Conservation (phyloP, 2,888 invertebrate genomes). For the Didymodactylos carnosus region DNA sequence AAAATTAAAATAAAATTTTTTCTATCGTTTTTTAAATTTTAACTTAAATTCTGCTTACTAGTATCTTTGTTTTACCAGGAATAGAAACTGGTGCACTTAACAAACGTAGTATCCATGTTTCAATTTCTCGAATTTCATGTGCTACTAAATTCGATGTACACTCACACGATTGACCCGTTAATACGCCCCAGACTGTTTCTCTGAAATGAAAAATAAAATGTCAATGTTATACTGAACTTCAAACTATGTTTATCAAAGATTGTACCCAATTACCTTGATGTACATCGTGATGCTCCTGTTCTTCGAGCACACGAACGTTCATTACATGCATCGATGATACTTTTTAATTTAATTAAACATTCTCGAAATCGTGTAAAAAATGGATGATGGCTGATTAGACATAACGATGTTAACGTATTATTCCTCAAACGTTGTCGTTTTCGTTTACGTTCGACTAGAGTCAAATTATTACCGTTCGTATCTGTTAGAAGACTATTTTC, state of each 20-base stretch:
- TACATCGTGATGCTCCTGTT: constrained; percentile 43
- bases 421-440: neutral
- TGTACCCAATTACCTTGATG: too few species aligned
- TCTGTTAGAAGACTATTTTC: neutral
- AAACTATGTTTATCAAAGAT: too few species aligned
- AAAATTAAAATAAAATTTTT: constrained; percentile 4
- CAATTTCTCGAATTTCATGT: constrained; percentile 88
- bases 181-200: constrained; percentile 84
- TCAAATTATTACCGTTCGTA: constrained; percentile 40
- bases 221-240: too few species aligned
- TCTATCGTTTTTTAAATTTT: neutral
- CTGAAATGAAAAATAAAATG: constrained; percentile 40
- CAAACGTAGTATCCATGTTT: constrained; percentile 89
- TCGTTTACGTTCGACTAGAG: neutral
- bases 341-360: constrained; percentile 80
- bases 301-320: constrained; percentile 54
- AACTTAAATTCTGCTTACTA: constrained; percentile 29
- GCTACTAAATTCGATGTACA: constrained; percentile 43
- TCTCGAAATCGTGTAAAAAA: constrained; percentile 96
- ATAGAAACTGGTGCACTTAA: constrained; percentile 92
- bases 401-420: constrained; percentile 82
- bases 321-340: constrained; percentile 89
- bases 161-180: constrained; percentile 44
- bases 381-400: constrained; percentile 92
- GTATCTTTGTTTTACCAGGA: constrained; percentile 73